Evolutionary conservation across 2,113 vertebrate genomes (phyloP).

Genomic region (Cavia porcellus): DNA sequence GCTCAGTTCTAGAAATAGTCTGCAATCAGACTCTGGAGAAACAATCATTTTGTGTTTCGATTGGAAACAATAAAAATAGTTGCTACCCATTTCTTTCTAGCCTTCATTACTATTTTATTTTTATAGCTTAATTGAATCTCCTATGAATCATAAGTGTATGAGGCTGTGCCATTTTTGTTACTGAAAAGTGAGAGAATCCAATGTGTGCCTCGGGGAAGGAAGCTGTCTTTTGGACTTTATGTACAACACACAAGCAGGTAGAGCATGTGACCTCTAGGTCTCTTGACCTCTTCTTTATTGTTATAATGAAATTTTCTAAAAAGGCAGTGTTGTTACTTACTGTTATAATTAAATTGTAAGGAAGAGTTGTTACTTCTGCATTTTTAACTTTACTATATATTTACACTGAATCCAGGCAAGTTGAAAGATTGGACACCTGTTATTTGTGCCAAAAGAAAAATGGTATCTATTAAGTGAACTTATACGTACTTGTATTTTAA

Average conservation of each 20-base stretch:
- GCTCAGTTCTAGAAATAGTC: slow-evolving; percentile 77
- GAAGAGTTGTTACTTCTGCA: background rate
- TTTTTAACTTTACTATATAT: background rate
- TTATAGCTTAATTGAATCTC: slow-evolving; percentile 70
- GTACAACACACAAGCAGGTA: background rate
- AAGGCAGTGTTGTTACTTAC: background rate
- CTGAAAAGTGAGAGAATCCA: slow-evolving; percentile 48
- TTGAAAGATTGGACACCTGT: background rate
- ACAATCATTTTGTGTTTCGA: slow-evolving; percentile 76
- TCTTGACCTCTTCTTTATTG: background rate
- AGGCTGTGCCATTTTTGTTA: slow-evolving; percentile 69
- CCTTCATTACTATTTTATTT: slow-evolving; percentile 75
- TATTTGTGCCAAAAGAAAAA: background rate
- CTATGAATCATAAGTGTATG: slow-evolving; percentile 71
- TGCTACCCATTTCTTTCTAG: slow-evolving; percentile 66
- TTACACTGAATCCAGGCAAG: background rate
- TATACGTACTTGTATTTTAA: background rate
- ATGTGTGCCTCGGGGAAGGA: background rate
- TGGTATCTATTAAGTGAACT: background rate
- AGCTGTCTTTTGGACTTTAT: background rate
- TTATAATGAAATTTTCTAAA: no score
- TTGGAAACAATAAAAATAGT: slow-evolving; percentile 82
- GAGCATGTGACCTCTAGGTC: background rate
- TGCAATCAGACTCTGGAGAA: slow-evolving; percentile 77
- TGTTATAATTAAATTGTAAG: background rate